Conservation (phyloP, 2,797 vertebrate species). For the Gorsachius magnificus region DNA sequence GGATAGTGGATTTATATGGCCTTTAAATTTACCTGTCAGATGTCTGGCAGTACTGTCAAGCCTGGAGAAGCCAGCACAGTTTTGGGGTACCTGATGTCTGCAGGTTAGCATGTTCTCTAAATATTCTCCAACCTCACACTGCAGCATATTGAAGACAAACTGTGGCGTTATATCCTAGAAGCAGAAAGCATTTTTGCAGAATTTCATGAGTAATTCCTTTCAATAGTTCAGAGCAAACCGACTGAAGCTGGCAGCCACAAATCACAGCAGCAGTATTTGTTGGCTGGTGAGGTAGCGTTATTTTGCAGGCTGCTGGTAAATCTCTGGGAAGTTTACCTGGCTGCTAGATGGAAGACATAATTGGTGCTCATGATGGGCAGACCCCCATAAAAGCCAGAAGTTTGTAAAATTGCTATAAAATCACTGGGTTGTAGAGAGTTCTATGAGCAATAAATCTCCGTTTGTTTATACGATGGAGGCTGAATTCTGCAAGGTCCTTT, state of each 20-base stretch:
- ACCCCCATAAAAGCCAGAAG: background rate
- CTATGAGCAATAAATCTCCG: background rate
- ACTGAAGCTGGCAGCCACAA: background rate
- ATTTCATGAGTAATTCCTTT: background rate
- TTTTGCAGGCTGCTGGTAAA: constrained; percentile 21
- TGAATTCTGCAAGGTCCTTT: background rate
- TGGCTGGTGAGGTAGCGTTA: background rate
- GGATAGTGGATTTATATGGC: background rate
- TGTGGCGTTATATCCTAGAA: background rate
- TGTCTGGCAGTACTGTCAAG: background rate
- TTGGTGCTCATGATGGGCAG: background rate
- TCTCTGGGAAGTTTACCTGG: background rate
- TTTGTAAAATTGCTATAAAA: constrained; percentile 17
- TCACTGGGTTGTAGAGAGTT: background rate
- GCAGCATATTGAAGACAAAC: background rate
- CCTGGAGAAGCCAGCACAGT: background rate
- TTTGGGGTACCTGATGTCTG: background rate
- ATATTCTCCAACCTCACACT: background rate
- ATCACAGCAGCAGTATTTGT: background rate
- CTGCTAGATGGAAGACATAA: background rate
- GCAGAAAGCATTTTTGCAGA: background rate
- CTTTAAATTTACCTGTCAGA: background rate
- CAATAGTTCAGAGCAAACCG: background rate
- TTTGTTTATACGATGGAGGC: background rate
- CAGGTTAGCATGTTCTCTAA: background rate